phyloP scores from a whole-genome alignment of 2,888 invertebrate species.

The Lepidocyrtinus sp. region DNA sequence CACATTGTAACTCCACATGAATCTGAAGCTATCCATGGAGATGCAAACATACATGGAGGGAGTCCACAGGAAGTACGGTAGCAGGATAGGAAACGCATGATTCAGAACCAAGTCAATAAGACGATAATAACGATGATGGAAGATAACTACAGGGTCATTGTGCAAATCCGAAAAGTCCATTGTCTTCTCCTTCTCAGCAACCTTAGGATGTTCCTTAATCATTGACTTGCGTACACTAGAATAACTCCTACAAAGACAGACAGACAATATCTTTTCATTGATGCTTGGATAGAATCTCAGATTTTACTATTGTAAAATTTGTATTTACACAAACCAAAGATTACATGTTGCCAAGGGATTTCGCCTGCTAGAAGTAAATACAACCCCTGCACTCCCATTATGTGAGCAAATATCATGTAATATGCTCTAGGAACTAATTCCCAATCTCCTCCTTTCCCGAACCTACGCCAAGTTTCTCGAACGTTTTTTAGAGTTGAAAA shows the following conservation, averaged over 20 bases:
- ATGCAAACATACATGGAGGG: slow-evolving; percentile 43
- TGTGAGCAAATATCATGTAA: slow-evolving; percentile 45
- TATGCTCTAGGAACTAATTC: slow-evolving; percentile 40
- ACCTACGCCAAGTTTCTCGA: neutral
- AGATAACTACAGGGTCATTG: slow-evolving; percentile 29
- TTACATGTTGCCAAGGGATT: slow-evolving; percentile 28
- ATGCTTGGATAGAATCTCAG: no score
- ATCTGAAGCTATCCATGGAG: slow-evolving; percentile 31
- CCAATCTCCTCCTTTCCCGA: slow-evolving; percentile 40
- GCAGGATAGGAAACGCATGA: slow-evolving; percentile 39
- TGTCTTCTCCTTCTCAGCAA: slow-evolving; percentile 25
- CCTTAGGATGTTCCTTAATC: slow-evolving; percentile 25
- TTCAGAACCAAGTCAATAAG: slow-evolving; percentile 34
- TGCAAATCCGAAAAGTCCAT: slow-evolving; percentile 38
- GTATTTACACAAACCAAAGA: slow-evolving; percentile 31
- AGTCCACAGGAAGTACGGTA: slow-evolving; percentile 39
- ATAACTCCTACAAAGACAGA: slow-evolving; percentile 16
- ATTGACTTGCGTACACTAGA: slow-evolving; percentile 29
- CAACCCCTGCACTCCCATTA: slow-evolving; percentile 48
- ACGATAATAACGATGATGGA: slow-evolving; percentile 33
- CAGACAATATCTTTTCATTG: neutral
- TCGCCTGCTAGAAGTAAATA: slow-evolving; percentile 31
- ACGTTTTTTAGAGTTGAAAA: neutral
- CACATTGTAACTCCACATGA: slow-evolving; percentile 32
- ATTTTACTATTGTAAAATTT: no score